These are phyloP conservation scores for Sebastes hopkinsi DNA, from an alignment of 2,797 vertebrate genomes.

Conservation along the genomic window DNA sequence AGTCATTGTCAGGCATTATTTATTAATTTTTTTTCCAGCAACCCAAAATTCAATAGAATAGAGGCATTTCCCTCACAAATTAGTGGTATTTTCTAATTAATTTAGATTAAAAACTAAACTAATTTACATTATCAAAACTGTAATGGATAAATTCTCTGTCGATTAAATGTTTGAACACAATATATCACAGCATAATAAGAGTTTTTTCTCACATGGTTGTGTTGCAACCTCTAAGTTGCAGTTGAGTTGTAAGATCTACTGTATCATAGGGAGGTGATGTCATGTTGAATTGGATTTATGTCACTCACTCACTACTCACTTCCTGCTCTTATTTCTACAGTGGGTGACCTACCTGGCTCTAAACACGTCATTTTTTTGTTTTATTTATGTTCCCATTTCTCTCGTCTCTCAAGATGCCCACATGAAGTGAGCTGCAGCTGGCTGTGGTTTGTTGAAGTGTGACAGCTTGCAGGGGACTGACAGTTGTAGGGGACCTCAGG, in stretches of 20 bases:
- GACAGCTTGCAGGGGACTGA: slow-evolving; percentile 15
- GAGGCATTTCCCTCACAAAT: too few relatives aligned
- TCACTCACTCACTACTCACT: not conserved
- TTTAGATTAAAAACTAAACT: not conserved
- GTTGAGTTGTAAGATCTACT: not conserved
- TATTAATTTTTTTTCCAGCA: too few relatives aligned
- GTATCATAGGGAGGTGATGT: not conserved
- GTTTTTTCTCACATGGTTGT: not conserved
- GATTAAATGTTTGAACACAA: not conserved
- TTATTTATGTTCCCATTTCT: not conserved
- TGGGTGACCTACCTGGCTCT: not conserved
- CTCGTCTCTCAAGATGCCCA: not conserved
- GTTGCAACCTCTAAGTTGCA: too few relatives aligned
- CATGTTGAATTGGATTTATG: not conserved
- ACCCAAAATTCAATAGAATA: too few relatives aligned
- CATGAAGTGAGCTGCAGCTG: slow-evolving; percentile 2
- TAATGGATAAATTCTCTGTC: not conserved
- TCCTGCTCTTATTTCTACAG: not conserved
- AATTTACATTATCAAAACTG: not conserved
- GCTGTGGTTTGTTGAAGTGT: slow-evolving; percentile 3
- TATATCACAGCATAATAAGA: not conserved
- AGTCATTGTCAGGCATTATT: too few relatives aligned
- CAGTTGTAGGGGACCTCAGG: slow-evolving; percentile 18
- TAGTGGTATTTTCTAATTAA: too few relatives aligned
- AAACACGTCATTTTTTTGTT: not conserved